Percentiles rank a stretch among this genome's conserved stretches.
These are phyloP conservation scores for Colistium nudipinnis DNA, from an alignment of 2,113 vertebrate genomes.

Conservation along the genomic window DNA sequence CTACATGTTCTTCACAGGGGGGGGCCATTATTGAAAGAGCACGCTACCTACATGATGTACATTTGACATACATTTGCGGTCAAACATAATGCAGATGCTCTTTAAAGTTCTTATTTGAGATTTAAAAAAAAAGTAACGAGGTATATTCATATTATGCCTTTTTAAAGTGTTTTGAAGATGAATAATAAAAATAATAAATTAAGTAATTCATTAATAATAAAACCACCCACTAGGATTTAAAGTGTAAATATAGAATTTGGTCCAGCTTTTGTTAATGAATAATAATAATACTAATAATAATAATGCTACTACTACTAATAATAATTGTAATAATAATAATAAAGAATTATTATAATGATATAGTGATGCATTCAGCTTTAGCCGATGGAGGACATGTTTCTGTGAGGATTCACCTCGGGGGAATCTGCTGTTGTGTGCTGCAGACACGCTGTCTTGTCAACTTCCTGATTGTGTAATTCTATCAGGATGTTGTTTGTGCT, in stretches of 20 bases:
- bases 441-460: slow-evolving; percentile 73
- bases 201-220: too few relatives aligned
- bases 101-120: too few relatives aligned
- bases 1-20: slow-evolving; percentile 2
- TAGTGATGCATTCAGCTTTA: too few relatives aligned
- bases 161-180: background rate
- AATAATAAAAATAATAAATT: too few relatives aligned
- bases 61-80: too few relatives aligned
- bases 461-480: slow-evolving; percentile 79
- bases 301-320: background rate
- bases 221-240: background rate
- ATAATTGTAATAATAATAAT: background rate
- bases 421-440: slow-evolving; percentile 46
- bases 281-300: too few relatives aligned
- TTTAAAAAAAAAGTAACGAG: too few relatives aligned
- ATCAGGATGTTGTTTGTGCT: slow-evolving; percentile 75
- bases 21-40: slow-evolving; percentile 4
- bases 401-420: slow-evolving; percentile 49
- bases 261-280: background rate
- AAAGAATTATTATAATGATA: too few relatives aligned
- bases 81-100: too few relatives aligned
- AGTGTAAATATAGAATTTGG: background rate
- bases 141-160: background rate
- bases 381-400: slow-evolving; percentile 58
- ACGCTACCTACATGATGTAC: background rate